A percentile compares a stretch with the other conserved stretches of the same genome.
These are phyloP conservation scores for Leptatherina wallacei DNA, from an alignment of 2,797 vertebrate species.

Conservation along the genomic window DNA sequence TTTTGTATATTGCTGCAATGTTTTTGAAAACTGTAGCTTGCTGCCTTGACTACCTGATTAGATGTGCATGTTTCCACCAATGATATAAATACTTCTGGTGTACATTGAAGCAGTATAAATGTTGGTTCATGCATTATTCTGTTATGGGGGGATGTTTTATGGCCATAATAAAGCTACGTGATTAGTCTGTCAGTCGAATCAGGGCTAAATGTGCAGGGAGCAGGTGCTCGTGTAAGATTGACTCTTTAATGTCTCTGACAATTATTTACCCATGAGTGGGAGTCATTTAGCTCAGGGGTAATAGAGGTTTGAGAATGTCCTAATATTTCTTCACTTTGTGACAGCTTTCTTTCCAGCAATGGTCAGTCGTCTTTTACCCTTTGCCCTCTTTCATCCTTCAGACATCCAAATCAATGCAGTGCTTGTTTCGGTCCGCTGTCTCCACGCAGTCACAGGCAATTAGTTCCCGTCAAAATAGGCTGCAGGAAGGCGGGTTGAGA, in stretches of 20 bases:
- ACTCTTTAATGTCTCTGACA: constrained; percentile 51
- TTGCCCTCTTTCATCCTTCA: constrained; percentile 17
- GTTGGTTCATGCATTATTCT: constrained; percentile 29
- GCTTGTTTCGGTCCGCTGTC: constrained; percentile 64
- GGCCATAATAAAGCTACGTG: constrained; percentile 23
- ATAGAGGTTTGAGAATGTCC: constrained; percentile 62
- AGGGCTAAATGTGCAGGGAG: constrained; percentile 37
- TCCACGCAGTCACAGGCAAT: constrained; percentile 78
- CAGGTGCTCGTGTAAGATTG: constrained; percentile 64
- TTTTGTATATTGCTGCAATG: constrained; percentile 38
- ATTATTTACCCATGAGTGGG: constrained; percentile 52
- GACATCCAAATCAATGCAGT: constrained; percentile 55
- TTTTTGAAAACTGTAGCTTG: constrained; percentile 66
- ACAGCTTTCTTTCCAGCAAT: constrained; percentile 31
- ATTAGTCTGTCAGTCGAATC: constrained; percentile 45
- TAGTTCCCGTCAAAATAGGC: constrained; percentile 76
- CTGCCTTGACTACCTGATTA: constrained; percentile 67
- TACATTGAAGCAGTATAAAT: constrained; percentile 54
- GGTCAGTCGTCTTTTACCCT: constrained; percentile 26
- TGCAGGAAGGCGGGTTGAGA: constrained; percentile 57
- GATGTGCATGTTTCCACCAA: constrained; percentile 60
- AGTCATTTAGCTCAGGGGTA: constrained; percentile 55
- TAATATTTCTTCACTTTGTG: constrained; percentile 62
- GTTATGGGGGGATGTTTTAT: constrained; percentile 7
- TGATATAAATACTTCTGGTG: constrained; percentile 47